Evolutionary conservation across 2,888 invertebrate species (phyloP), one percentile per base, ranked within the genome.

Genomic region (Drosophila mimica): DNA sequence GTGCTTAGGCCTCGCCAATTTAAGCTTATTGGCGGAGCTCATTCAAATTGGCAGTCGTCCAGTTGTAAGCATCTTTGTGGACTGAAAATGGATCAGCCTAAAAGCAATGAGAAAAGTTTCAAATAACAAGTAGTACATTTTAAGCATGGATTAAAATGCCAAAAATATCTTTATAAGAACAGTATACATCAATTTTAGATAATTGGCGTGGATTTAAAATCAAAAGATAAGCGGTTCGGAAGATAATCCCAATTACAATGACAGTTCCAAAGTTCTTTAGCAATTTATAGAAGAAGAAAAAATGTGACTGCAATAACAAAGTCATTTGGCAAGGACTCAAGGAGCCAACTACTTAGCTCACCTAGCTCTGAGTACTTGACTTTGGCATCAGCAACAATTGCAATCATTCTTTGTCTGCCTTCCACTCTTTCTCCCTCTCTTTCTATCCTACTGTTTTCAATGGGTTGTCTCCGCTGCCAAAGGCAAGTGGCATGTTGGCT

Each of bases 401-500:
- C 62, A 81, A 70, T 67, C 72, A 59, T 62, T 65, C 57, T 31
- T 40, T 51, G 40, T 20, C 56, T 57, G 11, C 38, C 28, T 20
- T 49, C 28, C 46, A n/a, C 54, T 11, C 25, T 20, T 20, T 17
- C 13, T 34, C 58, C 31, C 33, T 51, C 7, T 15, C 17, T 25
- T 13, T 28, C 13, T 40, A n/a, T 13, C n/a, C 46, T 33, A 28
- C 7, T 28, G 30, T 49, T 59, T 64, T 59, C 72, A 69, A 61
- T 76, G 69, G 65, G 60, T 49, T 62, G 33, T 49, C 52, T 38
- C 20, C 51, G 53, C 49, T 59, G 82, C 83, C 79, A 89, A 89
- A 79, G 76, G 87, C 75, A 77, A 73, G 80, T 74, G 72, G 65
- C 66, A 67, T 61, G 77, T 60, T 66, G 58, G 68, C 68, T 40